Evolutionary conservation across 1,140 invertebrate species (phyloP), one percentile per base, ranked within the genome.

Genomic region (Drosophila truncata): DNA sequence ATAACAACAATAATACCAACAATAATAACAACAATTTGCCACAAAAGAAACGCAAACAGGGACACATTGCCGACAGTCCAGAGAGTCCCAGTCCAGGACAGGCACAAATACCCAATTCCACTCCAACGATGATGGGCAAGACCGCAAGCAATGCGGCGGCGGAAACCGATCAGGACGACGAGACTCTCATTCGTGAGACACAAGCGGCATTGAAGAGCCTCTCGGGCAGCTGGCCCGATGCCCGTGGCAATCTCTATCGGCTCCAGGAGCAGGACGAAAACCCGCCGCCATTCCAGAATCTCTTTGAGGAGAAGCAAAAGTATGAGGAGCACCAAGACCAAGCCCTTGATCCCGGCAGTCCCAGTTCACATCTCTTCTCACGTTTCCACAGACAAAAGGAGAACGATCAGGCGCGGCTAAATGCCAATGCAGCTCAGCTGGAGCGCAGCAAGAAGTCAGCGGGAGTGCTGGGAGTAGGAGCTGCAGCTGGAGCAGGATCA

Each of bases 131-230:
- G 14, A 55, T 55, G 33, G 33, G 33, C 20, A 55, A 55, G 20
- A 10, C 9, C 5, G 33, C 20, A 0, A 55, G 14, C 33, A 67
- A 54, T 62, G 82, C 66, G 54, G 82, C 66, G 54, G 82, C 66
- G 18, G 76, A 80, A 23, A 58, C 78, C 18, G 93, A 93, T 42
- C 93, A 95, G 93, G 96, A 97, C 76, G 96, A 97, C 75, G 96
- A 97, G 91, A 96, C 95, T 3, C 93, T 97, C 9, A 97, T 98
- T 61, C 93, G 96, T 47, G 97, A 98, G 93, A 97, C 97, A 2
- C 97, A 98, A 91, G 96, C 96, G 4, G 96, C 97, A 0, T 92
- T 98, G 39, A 96, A 97, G 84, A 97, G 96, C 82, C 93, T 98
- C 1, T 97, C 97, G 0, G 97, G 96, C 5, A 96, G 95, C 84